Evolutionary conservation across 2,797 vertebrate species (phyloP), one percentile per base, ranked within the genome.

Genomic region (Malacoraja senta): DNA sequence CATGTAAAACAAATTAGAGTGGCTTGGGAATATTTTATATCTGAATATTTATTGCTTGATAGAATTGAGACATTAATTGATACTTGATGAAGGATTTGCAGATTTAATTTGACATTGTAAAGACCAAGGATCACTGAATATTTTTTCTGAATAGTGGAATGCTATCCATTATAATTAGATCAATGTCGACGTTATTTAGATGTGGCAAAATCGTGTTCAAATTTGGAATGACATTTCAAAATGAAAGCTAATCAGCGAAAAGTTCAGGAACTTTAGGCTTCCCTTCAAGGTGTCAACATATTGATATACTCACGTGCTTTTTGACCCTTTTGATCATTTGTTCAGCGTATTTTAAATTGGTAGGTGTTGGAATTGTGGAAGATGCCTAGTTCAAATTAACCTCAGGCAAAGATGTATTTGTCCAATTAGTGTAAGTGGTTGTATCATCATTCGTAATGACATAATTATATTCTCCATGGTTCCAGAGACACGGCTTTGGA

Each of bases 391-490:
- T 88, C 63, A 68, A 68, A 68, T 68, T 68, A 88, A 88, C 84
- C 84, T 35, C 68, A 88, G 84, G 84, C 84, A 68, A 63, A 88
- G 17, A 65, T 68, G n/a, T 88, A 88, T 88, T 35, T 88, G 63
- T 88, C n/a, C 63, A 88, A 88, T 88, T 88, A 88, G 84, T 32
- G 32, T 88, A 88, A 88, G 65, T 68, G 84, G 35, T 68, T 88
- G 65, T 68, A 35, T n/a, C 19, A 88, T 88, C 61, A 88, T 88
- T 19, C 68, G 63, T 68, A 88, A 88, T 88, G 61, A 88, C n/a
- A 88, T 35, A 88, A 88, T 88, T 88, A 88, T 68, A 68, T 63
- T 88, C 84, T 88, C 84, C 63, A 68, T 88, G 84, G 84, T 88
- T 88, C 63, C 84, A 88, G 63, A 35, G n/a, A 68, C 63, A 88